phyloP scores from a whole-genome alignment of 2,797 vertebrate species.

The Malacoctenus gilli region DNA sequence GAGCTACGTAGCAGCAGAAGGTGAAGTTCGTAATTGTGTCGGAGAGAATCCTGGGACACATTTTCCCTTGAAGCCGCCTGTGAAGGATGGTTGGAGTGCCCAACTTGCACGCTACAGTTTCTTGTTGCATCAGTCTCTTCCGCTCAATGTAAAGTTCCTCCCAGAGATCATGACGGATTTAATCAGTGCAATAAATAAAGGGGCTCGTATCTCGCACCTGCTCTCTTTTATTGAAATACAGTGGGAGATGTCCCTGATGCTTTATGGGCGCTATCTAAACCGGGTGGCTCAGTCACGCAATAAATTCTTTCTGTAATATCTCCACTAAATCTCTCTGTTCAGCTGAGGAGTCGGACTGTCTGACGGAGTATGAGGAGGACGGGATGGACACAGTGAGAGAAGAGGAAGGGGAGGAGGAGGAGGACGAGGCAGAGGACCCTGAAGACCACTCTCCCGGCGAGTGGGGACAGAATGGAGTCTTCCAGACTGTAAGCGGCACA shows the following conservation, averaged over 20 bases:
- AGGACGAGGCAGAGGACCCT: conserved; percentile 81
- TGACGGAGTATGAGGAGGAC: conserved; percentile 92
- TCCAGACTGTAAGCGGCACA: conserved; percentile 79
- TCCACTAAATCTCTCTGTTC: conserved; percentile 51
- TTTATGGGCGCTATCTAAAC: conserved; percentile 33
- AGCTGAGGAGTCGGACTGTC: conserved; percentile 91
- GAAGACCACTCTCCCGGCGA: conserved; percentile 81
- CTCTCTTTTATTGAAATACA: conserved; percentile 27
- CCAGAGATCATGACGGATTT: conserved; percentile 13
- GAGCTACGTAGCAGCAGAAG: conserved; percentile 86
- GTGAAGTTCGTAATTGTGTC: conserved; percentile 71
- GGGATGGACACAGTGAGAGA: conserved; percentile 86
- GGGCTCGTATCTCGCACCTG: conserved; percentile 1
- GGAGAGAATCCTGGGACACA: background rate
- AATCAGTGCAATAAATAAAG: conserved; percentile 35
- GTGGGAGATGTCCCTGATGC: conserved; percentile 18
- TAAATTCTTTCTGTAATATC: conserved; percentile 41
- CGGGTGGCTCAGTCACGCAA: conserved; percentile 5
- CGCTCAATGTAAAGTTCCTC: background rate
- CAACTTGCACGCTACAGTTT: background rate
- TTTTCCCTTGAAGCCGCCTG: background rate
- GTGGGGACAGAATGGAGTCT: conserved; percentile 79
- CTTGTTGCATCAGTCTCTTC: background rate
- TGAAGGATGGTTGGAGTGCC: too few species aligned
- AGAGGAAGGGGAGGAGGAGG: conserved; percentile 83